Conservation (phyloP, 2,888 invertebrate species). For the Zele albiditarsus region DNA sequence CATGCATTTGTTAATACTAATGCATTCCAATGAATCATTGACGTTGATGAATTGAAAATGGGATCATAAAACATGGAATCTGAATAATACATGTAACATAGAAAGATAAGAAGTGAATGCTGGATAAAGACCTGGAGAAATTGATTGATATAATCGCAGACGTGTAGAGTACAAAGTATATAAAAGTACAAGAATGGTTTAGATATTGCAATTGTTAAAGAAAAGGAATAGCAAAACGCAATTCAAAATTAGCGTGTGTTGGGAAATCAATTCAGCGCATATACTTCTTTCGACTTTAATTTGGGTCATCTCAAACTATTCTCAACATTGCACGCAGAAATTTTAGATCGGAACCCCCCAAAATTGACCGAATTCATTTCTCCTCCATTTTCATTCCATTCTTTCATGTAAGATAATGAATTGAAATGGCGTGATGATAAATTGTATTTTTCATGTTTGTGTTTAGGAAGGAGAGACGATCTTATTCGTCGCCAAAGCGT, state of each 20-base stretch:
- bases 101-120: background rate
- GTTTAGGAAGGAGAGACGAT: slow-evolving; percentile 72
- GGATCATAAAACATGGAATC: background rate
- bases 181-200: background rate
- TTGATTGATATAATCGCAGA: no score
- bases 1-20: background rate
- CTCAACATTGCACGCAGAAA: background rate
- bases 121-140: background rate
- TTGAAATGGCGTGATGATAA: background rate
- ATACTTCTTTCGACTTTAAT: background rate
- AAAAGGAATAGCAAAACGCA: background rate
- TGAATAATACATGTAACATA: background rate
- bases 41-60: background rate
- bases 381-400: background rate
- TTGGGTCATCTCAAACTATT: background rate
- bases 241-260: background rate
- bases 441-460: background rate
- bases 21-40: background rate
- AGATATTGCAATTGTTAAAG: background rate
- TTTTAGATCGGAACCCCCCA: background rate
- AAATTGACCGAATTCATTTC: background rate
- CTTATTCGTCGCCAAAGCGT: slow-evolving; percentile 73
- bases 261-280: background rate
- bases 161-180: background rate
- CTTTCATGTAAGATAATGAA: background rate